Evolutionary conservation across 2,113 vertebrate species (phyloP), one percentile per base, ranked within the genome.

Genomic region (Eulemur rufifrons): DNA sequence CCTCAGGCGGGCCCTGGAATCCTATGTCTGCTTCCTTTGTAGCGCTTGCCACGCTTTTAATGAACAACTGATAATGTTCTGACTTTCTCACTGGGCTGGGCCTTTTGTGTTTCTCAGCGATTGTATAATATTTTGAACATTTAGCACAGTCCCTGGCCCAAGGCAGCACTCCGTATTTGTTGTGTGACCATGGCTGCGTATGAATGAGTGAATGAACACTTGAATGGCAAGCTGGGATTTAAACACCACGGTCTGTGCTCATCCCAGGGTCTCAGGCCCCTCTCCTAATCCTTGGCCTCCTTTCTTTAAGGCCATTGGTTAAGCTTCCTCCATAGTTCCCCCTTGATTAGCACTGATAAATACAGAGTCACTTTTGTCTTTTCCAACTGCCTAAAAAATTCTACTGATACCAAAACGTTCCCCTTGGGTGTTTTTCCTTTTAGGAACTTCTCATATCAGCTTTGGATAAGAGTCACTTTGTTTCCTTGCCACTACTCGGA

Each of bases 251-350:
- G 34, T 34, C 8, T 63, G 54, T 68, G 74, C 25, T 86, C 61
- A 47, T 56, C 18, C 39, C 29, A 52, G 39, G 12, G 27, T 23
- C 15, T 68, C 39, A 8, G 10, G 21, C 2, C 12, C 5, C 27
- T 42, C 47, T 45, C 52, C 11, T 45, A 54, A 42, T 37, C 45
- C 21, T 7, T 9, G 29, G 7, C 29, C 34, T 85, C 66, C 84
- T 92, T 11, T 90, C 18, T 89, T 0, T 1, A 81, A 50, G 71
- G 77, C 66, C 69, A 64, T 23, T 82, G 34, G 18, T 94, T 86
- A 81, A 93, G 96, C 73, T 74, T 95, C 88, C 64, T 91, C 91
- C 84, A 52, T 63, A 59, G 56, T 63, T 27, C 61, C 29, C 61
- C 27, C 61, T 63, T 29, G 61, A 74, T 74, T 14, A 39, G 54